Conservation (phyloP, 2,113 vertebrate genomes). For the Catharus fuscescens region DNA sequence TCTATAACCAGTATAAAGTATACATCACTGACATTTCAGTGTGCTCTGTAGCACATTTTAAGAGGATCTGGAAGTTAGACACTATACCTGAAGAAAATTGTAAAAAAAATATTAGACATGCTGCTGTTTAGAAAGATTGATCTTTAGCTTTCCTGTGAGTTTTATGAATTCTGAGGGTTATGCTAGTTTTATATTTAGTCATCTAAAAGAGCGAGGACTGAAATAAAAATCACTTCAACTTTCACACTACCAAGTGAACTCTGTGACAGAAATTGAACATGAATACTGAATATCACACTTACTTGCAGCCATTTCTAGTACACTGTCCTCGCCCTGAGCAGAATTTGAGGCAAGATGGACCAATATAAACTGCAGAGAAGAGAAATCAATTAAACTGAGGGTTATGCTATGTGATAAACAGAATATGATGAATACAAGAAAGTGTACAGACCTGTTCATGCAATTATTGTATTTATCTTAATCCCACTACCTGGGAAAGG, state of each 20-base stretch:
- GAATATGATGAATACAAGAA: neutral
- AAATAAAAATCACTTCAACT: conserved; percentile 24
- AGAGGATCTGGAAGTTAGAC: neutral
- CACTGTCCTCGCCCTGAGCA: conserved; percentile 97
- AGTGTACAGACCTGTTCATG: neutral
- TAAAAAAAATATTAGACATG: neutral
- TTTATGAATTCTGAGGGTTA: neutral
- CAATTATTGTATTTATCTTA: neutral
- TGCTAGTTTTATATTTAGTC: neutral
- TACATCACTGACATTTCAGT: neutral
- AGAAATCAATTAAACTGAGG: conserved; percentile 18
- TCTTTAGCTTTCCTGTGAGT: neutral
- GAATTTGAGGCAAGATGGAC: conserved; percentile 94
- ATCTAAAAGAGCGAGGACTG: neutral
- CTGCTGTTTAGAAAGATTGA: conserved; percentile 25
- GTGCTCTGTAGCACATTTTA: neutral
- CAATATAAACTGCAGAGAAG: conserved; percentile 89
- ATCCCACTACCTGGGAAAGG: neutral
- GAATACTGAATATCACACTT: conserved; percentile 63
- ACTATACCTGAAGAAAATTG: neutral
- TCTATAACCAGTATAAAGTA: neutral
- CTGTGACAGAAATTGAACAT: neutral
- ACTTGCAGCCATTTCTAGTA: conserved; percentile 96
- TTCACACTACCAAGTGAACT: neutral
- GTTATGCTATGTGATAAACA: neutral